A percentile compares a stretch with the other conserved stretches of the same genome.
Conservation (phyloP, 2,888 invertebrate species). For the Oxystoma pomonae region DNA sequence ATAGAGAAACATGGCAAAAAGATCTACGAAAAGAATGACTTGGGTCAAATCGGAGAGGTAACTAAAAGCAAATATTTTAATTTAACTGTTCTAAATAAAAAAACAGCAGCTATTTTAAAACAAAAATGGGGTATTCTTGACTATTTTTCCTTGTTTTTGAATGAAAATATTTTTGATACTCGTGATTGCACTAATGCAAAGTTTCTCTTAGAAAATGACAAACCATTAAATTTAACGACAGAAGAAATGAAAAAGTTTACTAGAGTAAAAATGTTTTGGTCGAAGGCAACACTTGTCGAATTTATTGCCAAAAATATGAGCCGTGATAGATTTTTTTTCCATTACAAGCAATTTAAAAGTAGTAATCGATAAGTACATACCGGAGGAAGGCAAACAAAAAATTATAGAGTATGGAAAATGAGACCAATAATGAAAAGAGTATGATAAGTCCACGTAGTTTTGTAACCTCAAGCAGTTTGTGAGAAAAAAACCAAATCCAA, state of each 20-base stretch:
- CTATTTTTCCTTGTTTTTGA: conserved; percentile 7
- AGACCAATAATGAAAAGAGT: conserved; percentile 12
- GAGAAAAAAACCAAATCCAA: conserved; percentile 32
- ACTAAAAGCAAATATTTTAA: neutral
- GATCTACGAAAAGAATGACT: neutral
- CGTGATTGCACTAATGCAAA: conserved; percentile 15
- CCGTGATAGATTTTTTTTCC: conserved; percentile 17
- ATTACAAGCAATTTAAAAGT: conserved; percentile 22
- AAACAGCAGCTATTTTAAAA: neutral
- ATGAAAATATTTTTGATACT: conserved; percentile 8
- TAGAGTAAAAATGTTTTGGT: conserved; percentile 23
- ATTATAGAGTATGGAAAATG: conserved; percentile 15
- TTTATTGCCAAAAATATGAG: conserved; percentile 15
- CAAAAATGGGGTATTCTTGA: conserved; percentile 5
- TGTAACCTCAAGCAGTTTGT: conserved; percentile 16
- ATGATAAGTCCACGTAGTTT: conserved; percentile 6
- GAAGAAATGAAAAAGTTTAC: conserved; percentile 18
- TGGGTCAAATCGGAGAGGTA: no score
- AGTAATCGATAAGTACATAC: conserved; percentile 18
- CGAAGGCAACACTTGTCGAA: conserved; percentile 17
- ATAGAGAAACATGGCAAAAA: neutral
- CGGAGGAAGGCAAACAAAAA: conserved; percentile 10
- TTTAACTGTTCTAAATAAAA: neutral
- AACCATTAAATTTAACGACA: conserved; percentile 10
- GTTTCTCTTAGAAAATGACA: conserved; percentile 8